Evolutionary conservation across 1,140 invertebrate species (phyloP), one percentile per base, ranked within the genome.

Genomic region (Trachelipus rathkii): DNA sequence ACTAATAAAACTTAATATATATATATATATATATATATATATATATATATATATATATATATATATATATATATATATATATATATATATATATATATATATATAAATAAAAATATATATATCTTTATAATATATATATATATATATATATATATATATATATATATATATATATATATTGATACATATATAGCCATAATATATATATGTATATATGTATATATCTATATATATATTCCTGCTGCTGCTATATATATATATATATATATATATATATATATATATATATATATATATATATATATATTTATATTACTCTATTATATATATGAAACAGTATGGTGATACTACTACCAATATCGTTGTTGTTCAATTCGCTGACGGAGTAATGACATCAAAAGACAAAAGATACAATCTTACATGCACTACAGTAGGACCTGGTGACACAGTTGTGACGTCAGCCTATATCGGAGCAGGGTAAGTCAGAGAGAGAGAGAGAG

Each of bases 331-430:
- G 72, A 46, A 11, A 1, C 71, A 82, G 82, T 95, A 93, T 81
- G 93, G 93, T 0, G 94, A 96, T 82, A 93, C 93, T 0, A 92
- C 95, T 90, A 95, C 94, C 60, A 96, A 96, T 82, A 95, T 96
- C 71, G 93, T 95, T 4, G 94, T 96, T 21, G 94, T 96, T 0
- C 94, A 96, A 85, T 95, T 96, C 85, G 95, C 93, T 76, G 93
- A 96, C 84, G 93, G 92, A 82, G 94, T 96, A 0, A 94, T 96
- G 86, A 96, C 94, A 0, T 92, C 92, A 69, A 87, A 92, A 76
- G 94, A 96, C 84, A 95, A 95, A 83, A 88, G 94, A 19, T 96
- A 95, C 85, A 96, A 96, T 85, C 85, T 96, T 8, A 96, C 94
- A 10, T 96, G 94, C 83, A 87, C 94, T 68, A 94, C 95, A 84